phyloP scores from a whole-genome alignment of 1,140 invertebrate species.

The Drosophila saltans region DNA sequence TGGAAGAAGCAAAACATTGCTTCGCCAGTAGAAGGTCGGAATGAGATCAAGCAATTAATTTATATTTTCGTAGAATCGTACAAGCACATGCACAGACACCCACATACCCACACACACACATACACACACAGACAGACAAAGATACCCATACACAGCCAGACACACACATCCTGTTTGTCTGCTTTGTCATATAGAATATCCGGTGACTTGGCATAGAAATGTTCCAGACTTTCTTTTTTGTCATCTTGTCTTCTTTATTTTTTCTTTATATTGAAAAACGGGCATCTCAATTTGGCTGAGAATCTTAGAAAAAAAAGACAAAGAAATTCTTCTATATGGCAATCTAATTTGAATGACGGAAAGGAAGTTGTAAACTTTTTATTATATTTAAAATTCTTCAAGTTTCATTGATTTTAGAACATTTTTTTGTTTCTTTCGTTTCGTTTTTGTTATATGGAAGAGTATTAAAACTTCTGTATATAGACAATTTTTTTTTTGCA shows the following conservation, averaged over 20 bases:
- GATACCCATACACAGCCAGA: not conserved
- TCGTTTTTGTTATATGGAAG: conserved; percentile 2
- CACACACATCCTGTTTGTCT: conserved; percentile 28
- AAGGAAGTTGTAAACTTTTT: too few species aligned
- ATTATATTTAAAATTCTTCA: too few species aligned
- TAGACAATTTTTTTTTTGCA: conserved; percentile 10
- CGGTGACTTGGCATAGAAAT: conserved; percentile 44
- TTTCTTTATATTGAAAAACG: not conserved
- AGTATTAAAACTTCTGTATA: conserved; percentile 9
- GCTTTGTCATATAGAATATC: conserved; percentile 50
- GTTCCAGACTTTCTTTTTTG: conserved; percentile 4
- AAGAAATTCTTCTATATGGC: too few species aligned
- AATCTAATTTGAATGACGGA: too few species aligned
- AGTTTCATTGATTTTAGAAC: too few species aligned
- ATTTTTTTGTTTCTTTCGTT: too few species aligned
- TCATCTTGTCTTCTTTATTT: not conserved
- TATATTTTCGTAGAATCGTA: conserved; percentile 35
- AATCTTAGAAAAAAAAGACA: too few species aligned
- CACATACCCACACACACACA: conserved; percentile 18
- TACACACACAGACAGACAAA: conserved; percentile 3
- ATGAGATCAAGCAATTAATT: conserved; percentile 38
- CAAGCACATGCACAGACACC: not conserved
- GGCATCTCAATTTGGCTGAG: too few species aligned
- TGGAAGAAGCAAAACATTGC: not conserved
- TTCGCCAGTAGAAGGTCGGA: not conserved